These are phyloP conservation scores for Chelonia mydas DNA, from an alignment of 2,797 vertebrate species.

Conservation along the genomic window DNA sequence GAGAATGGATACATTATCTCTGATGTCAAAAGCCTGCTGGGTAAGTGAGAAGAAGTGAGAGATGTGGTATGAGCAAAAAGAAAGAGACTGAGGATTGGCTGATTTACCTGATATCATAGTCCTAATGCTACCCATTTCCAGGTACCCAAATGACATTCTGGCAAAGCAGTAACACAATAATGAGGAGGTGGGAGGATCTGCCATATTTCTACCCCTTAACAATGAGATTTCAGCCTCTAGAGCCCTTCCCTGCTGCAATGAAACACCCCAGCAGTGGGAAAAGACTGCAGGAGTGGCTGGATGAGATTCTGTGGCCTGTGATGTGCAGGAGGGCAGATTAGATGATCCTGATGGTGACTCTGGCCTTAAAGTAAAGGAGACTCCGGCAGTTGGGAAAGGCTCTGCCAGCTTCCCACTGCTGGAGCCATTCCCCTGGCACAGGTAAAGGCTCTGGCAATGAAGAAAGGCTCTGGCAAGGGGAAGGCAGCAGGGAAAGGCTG, in stretches of 20 bases:
- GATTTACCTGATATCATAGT: slow-evolving; percentile 33
- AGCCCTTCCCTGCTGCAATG: background rate
- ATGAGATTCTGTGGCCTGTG: background rate
- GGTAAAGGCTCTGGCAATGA: background rate
- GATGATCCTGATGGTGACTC: background rate
- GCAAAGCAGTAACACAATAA: background rate
- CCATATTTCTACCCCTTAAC: background rate
- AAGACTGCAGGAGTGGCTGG: background rate
- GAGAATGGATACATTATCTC: slow-evolving; percentile 32
- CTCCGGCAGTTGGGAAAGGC: background rate
- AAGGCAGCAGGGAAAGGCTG: background rate
- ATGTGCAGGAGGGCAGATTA: background rate
- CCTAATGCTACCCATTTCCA: slow-evolving; percentile 2
- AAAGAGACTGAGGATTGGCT: slow-evolving; percentile 21
- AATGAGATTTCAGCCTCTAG: background rate
- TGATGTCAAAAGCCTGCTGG: slow-evolving; percentile 27
- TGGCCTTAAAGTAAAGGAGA: background rate
- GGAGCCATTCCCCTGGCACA: background rate
- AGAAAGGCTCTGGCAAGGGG: background rate
- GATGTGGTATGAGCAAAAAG: slow-evolving; percentile 14
- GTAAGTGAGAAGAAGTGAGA: slow-evolving; percentile 1
- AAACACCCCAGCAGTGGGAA: background rate
- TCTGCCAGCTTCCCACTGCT: background rate
- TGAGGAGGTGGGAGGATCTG: background rate
- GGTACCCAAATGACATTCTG: background rate